phyloP scores from a whole-genome alignment of 1,140 invertebrate genomes.

The Drosophila asahinai region DNA sequence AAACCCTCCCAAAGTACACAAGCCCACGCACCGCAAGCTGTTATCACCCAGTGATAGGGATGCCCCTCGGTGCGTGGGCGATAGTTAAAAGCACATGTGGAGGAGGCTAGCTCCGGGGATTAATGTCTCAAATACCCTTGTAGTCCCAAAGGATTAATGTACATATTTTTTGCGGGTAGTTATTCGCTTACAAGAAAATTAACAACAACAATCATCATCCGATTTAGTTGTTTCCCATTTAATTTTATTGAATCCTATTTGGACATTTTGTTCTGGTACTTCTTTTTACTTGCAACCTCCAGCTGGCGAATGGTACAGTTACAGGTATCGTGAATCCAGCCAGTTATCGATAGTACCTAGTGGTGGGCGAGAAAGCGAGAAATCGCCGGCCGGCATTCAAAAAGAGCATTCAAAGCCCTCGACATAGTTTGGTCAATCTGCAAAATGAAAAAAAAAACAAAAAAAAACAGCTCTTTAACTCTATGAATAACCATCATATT shows the following conservation, averaged over 20 bases:
- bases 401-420: neutral
- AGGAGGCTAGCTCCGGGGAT: too few species aligned
- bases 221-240: conserved; percentile 3
- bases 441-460: conserved; percentile 7
- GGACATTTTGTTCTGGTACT: conserved; percentile 10
- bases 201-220: conserved; percentile 6
- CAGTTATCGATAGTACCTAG: too few species aligned
- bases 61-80: conserved; percentile 19
- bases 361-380: neutral
- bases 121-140: too few species aligned
- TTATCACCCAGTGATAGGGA: too few species aligned
- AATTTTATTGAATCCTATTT: conserved; percentile 7
- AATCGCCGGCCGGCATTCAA: conserved; percentile 35
- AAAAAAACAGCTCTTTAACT: conserved; percentile 3
- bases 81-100: neutral
- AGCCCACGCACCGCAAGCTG: neutral
- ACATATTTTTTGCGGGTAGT: too few species aligned
- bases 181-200: conserved; percentile 5
- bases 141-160: too few species aligned
- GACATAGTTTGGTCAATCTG: conserved; percentile 16
- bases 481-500: conserved; percentile 22
- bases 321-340: neutral
- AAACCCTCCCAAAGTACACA: neutral
- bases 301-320: neutral
- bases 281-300: conserved; percentile 9